Percentiles rank a stretch among this genome's conserved stretches.
These are phyloP conservation scores for Schizotus pectinicornis DNA, from an alignment of 2,888 invertebrate genomes.

Conservation along the genomic window DNA sequence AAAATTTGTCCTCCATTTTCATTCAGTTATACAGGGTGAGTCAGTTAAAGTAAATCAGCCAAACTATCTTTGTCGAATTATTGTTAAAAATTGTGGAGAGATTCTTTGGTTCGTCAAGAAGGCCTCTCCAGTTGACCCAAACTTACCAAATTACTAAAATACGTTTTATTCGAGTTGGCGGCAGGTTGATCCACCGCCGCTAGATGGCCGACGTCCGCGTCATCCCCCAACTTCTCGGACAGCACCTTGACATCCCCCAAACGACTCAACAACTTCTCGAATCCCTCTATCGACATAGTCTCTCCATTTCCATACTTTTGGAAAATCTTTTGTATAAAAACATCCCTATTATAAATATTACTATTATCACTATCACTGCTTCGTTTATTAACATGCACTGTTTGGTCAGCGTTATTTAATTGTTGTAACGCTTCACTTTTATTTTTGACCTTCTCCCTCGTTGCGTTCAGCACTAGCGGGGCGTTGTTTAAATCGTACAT, in stretches of 20 bases:
- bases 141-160: constrained; percentile 16
- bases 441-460: constrained; percentile 43
- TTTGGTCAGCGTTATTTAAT: constrained; percentile 24
- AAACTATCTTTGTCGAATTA: too few species aligned
- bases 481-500: constrained; percentile 36
- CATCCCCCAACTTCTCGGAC: constrained; percentile 19
- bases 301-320: constrained; percentile 69
- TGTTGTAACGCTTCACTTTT: constrained; percentile 23
- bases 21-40: too few species aligned
- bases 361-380: constrained; percentile 33
- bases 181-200: not conserved
- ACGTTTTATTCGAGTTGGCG: constrained; percentile 11
- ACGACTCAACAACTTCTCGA: constrained; percentile 69
- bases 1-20: too few species aligned
- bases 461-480: constrained; percentile 13
- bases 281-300: constrained; percentile 71
- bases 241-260: constrained; percentile 34
- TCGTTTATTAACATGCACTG: constrained; percentile 30
- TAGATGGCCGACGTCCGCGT: constrained; percentile 18
- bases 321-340: constrained; percentile 72
- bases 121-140: not conserved
- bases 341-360: constrained; percentile 44
- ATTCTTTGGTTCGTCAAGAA: too few species aligned
- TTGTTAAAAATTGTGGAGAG: too few species aligned
- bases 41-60: too few species aligned